Percentiles rank a stretch among this genome's conserved stretches.
phyloP scores from a whole-genome alignment of 2,113 vertebrate genomes.

The Platysternon megacephalum region DNA sequence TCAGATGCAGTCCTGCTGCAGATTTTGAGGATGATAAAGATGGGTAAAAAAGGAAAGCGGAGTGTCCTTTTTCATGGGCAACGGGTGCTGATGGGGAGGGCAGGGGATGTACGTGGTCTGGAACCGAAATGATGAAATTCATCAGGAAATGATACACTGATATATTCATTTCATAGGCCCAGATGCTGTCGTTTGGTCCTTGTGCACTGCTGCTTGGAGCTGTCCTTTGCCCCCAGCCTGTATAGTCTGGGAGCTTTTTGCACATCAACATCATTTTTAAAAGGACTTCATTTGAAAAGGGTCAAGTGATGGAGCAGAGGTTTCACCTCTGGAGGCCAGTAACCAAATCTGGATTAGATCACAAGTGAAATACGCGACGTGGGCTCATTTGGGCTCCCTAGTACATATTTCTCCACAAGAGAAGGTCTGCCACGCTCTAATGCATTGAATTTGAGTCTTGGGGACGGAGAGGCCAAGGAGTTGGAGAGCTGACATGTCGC shows the following conservation, averaged over 20 bases:
- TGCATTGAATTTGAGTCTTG: fast-evolving
- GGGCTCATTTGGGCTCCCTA: neutral
- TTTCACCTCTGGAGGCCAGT: neutral
- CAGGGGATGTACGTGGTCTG: fast-evolving
- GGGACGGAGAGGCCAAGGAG: fast-evolving
- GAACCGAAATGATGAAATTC: neutral
- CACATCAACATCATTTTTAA: neutral
- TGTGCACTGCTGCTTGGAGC: neutral
- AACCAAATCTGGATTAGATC: neutral
- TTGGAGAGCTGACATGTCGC: neutral
- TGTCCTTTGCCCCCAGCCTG: neutral
- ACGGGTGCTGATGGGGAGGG: neutral
- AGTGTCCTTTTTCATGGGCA: neutral
- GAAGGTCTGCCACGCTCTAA: neutral
- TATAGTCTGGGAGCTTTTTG: neutral
- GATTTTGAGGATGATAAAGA: neutral
- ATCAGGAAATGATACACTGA: neutral
- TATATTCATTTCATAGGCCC: fast-evolving
- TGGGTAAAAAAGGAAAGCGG: neutral
- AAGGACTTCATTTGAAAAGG: neutral
- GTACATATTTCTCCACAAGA: neutral
- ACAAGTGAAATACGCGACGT: neutral
- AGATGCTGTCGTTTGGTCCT: fast-evolving
- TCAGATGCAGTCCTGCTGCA: conserved; percentile 38
- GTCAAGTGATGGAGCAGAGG: neutral